A percentile compares a stretch with the other conserved stretches of the same genome.
These are phyloP conservation scores for Dryobates pubescens DNA, from an alignment of 2,797 vertebrate species.

Conservation along the genomic window DNA sequence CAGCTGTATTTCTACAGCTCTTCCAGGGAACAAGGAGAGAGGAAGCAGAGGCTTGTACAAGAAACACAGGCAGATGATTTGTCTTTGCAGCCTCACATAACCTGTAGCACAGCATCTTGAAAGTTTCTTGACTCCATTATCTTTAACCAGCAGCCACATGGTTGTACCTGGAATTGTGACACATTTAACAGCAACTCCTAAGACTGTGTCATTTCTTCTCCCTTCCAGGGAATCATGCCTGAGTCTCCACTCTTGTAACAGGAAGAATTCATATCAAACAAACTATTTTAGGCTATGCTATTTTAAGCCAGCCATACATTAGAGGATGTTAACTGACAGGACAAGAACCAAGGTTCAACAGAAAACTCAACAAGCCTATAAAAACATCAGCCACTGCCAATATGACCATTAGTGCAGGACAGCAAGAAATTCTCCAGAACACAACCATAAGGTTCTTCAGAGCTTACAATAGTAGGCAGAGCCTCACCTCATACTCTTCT, in stretches of 20 bases:
- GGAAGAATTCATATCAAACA: not conserved
- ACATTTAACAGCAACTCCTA: not conserved
- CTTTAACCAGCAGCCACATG: not conserved
- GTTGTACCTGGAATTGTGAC: not conserved
- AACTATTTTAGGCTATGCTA: conserved; percentile 37
- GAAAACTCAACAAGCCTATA: not conserved
- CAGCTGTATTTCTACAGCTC: not conserved
- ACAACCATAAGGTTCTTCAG: not conserved
- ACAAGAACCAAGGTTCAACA: conserved; percentile 14
- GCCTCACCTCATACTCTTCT: not conserved
- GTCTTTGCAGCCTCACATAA: not conserved
- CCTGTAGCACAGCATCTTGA: not conserved
- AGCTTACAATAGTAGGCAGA: not conserved
- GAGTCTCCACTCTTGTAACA: not conserved
- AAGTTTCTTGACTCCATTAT: not conserved
- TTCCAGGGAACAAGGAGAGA: not conserved
- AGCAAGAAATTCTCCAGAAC: not conserved
- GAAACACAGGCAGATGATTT: not conserved
- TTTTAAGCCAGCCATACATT: not conserved
- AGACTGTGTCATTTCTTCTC: not conserved
- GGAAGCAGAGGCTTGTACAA: not conserved
- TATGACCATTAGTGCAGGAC: not conserved
- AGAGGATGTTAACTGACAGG: not conserved
- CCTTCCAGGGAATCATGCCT: not conserved
- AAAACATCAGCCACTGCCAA: not conserved